Percentiles rank a stretch among this genome's conserved stretches.
phyloP scores from a whole-genome alignment of 2,888 invertebrate genomes.

The Drosophila sordidapex region DNA sequence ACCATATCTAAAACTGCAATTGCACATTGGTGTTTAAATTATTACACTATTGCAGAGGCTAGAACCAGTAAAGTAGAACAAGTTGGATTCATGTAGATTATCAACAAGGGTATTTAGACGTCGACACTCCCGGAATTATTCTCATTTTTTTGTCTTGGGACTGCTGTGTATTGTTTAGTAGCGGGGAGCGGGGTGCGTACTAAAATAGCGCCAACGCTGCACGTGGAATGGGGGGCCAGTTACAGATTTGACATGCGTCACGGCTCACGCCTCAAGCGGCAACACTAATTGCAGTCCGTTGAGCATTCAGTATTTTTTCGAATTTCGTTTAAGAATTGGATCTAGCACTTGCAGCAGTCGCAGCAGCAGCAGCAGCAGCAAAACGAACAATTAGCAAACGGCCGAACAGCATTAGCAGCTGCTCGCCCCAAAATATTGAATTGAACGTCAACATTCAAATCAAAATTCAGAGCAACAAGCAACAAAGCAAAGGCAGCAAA shows the following conservation, averaged over 20 bases:
- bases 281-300: constrained; percentile 55
- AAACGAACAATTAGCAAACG: constrained; percentile 51
- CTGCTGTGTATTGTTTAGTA: constrained; percentile 51
- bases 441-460: constrained; percentile 41
- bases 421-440: constrained; percentile 66
- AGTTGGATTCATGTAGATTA: background rate
- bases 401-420: constrained; percentile 46
- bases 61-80: background rate
- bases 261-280: constrained; percentile 40
- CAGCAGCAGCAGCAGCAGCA: constrained; percentile 19
- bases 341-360: constrained; percentile 41
- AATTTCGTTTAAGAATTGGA: constrained; percentile 28
- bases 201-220: constrained; percentile 50
- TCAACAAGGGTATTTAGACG: constrained; percentile 36
- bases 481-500: constrained; percentile 11
- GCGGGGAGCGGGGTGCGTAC: constrained; percentile 21
- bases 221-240: constrained; percentile 39
- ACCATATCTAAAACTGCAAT: background rate
- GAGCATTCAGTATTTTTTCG: constrained; percentile 21
- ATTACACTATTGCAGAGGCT: no score
- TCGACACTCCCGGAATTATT: background rate
- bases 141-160: constrained; percentile 2
- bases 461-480: constrained; percentile 52
- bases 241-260: constrained; percentile 66
- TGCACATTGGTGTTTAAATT: no score